Conservation (phyloP, 1,140 invertebrate species). For the Bicyclus anynana region DNA sequence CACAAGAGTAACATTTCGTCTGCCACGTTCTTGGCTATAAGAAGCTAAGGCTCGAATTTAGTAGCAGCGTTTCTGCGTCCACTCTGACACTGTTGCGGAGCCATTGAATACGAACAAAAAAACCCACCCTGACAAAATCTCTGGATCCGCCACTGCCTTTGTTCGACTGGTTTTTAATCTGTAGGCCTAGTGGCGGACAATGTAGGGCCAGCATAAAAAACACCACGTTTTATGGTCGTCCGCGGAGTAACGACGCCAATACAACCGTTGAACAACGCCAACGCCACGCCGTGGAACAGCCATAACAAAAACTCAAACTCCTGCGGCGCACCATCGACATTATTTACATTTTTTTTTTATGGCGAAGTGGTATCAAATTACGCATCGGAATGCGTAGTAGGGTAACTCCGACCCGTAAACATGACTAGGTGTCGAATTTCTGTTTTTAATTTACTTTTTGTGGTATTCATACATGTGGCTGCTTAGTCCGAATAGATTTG, state of each 20-base stretch:
- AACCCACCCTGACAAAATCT: no score
- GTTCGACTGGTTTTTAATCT: conserved; percentile 44
- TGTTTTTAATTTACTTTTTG: conserved; percentile 3
- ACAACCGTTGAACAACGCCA: no score
- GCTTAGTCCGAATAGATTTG: neutral
- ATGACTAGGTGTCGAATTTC: conserved; percentile 8
- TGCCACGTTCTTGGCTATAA: no score
- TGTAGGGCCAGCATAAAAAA: conserved; percentile 45
- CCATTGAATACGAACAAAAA: no score
- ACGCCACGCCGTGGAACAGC: conserved; percentile 46
- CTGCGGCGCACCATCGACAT: conserved; percentile 49
- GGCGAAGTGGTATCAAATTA: conserved; percentile 59
- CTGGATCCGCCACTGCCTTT: no score
- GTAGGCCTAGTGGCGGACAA: conserved; percentile 43
- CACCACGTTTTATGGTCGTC: conserved; percentile 45
- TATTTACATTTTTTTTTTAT: conserved; percentile 66
- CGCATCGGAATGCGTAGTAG: conserved; percentile 51
- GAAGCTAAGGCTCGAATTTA: no score
- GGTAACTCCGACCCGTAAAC: conserved; percentile 1
- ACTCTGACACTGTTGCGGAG: no score
- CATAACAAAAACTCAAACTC: conserved; percentile 53
- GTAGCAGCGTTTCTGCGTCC: no score
- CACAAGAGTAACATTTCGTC: no score
- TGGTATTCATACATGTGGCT: neutral
- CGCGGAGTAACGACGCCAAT: conserved; percentile 54